Percentiles rank a stretch among this genome's conserved stretches.
These are phyloP conservation scores for Amorpha juglandis DNA, from an alignment of 2,888 invertebrate species.

Conservation along the genomic window DNA sequence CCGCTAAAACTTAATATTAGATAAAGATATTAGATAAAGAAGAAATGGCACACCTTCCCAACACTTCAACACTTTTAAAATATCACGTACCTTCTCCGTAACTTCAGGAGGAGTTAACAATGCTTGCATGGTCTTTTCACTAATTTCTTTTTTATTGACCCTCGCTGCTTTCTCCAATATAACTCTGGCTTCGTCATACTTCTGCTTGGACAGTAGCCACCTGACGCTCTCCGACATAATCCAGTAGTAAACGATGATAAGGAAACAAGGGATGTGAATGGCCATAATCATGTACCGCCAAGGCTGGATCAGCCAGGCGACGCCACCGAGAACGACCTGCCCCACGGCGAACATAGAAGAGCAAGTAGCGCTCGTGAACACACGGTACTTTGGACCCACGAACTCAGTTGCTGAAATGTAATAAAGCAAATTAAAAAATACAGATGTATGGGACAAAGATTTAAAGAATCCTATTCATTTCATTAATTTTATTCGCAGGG, in stretches of 20 bases:
- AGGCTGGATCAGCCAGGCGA: slow-evolving; percentile 87
- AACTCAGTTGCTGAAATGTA: slow-evolving; percentile 87
- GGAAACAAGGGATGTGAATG: slow-evolving; percentile 87
- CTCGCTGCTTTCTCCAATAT: slow-evolving; percentile 86
- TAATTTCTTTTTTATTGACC: slow-evolving; percentile 84
- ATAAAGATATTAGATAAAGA: slow-evolving; percentile 9
- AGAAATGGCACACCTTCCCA: no score
- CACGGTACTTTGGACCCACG: slow-evolving; percentile 89
- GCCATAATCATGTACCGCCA: slow-evolving; percentile 88
- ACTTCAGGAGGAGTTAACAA: slow-evolving; percentile 67
- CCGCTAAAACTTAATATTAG: no score
- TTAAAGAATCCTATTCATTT: no score
- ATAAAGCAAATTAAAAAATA: neutral
- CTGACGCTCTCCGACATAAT: slow-evolving; percentile 87
- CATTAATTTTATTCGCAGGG: no score
- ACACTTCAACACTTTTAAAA: neutral
- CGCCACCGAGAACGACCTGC: slow-evolving; percentile 86
- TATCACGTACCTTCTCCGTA: slow-evolving; percentile 27
- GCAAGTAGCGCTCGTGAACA: slow-evolving; percentile 87
- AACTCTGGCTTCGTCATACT: slow-evolving; percentile 84
- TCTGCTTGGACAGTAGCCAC: slow-evolving; percentile 89
- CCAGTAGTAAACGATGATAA: slow-evolving; percentile 88
- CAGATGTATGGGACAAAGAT: no score
- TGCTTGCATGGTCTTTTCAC: slow-evolving; percentile 76
- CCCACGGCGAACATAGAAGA: slow-evolving; percentile 89